Percentiles rank a stretch among this genome's conserved stretches.
Evolutionary conservation across 2,888 invertebrate genomes (phyloP).

Genomic region (Yponomeuta plumbellus): DNA sequence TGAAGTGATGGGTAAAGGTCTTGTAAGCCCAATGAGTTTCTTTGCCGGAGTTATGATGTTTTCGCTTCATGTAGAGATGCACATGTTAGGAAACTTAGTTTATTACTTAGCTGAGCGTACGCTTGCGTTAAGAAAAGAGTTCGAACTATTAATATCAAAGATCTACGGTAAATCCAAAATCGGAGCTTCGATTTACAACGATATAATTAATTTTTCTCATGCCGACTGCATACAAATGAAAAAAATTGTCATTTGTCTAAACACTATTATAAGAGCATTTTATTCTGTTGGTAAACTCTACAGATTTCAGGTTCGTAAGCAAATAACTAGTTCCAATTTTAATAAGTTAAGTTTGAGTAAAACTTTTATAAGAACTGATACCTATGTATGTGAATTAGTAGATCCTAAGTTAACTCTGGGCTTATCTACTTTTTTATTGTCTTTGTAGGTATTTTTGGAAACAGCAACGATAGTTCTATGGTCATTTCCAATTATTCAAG

Average conservation of each 20-base stretch:
- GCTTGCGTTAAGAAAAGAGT: not conserved
- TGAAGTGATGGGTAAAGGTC: not conserved
- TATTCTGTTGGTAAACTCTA: not conserved
- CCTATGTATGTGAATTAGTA: too few relatives aligned
- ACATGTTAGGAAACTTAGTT: not conserved
- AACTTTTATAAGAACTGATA: too few relatives aligned
- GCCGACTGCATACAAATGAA: not conserved
- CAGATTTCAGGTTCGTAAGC: not conserved
- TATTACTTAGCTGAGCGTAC: not conserved
- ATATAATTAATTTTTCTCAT: not conserved
- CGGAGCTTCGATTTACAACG: not conserved
- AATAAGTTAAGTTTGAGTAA: too few relatives aligned
- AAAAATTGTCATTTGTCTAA: not conserved
- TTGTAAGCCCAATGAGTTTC: not conserved
- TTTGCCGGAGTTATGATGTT: not conserved
- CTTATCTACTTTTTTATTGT: not conserved
- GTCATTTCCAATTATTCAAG: constrained; percentile 32
- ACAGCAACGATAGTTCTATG: constrained; percentile 30
- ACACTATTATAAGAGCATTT: not conserved
- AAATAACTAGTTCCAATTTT: not conserved
- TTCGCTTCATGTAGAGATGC: not conserved
- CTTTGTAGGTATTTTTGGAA: constrained; percentile 34
- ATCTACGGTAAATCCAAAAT: not conserved
- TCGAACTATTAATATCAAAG: not conserved
- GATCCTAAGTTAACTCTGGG: not conserved